Evolutionary conservation across 2,797 vertebrate species (phyloP), one percentile per base, ranked within the genome.

Genomic region (Oreortyx pictus): DNA sequence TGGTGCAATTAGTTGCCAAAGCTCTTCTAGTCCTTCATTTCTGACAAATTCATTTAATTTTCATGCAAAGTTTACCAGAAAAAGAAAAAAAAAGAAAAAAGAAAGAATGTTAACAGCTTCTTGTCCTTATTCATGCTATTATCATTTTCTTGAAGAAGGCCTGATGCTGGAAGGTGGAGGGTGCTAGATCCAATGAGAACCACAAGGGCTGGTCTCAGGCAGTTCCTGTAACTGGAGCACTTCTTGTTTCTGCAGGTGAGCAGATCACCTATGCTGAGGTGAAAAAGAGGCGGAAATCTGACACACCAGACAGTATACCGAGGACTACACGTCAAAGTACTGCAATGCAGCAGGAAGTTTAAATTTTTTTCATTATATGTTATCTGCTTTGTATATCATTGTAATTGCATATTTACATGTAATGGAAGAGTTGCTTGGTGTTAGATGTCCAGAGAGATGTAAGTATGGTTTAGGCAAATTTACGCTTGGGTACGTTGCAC

Each of bases 241-340:
- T 57, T 82, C 43, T 46, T 77, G 14, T 73, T 47, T 50, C 52
- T 60, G 10, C 60, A 96, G 94, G 41, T n/a, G 82, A 93, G 18
- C 2, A 54, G 47, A 2, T 5, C 33, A 74, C 68, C 2, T 87
- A 94, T 0, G 4, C 72, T 0, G 29, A 80, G 20, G 57, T 93
- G 39, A 92, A 89, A 13, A 7, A 56, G 61, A 44, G n/a, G 37
- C 0, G 27, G 50, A n/a, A 7, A 47, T 17, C 92, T 10, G 72
- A 76, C 35, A 66, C 17, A n/a, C 7, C 43, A 12, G 78, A 88
- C 17, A 73, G 75, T 47, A 50, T 52, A 25, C 5, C 76, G 18
- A 9, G 67, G 61, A 47, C 35, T 6, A 12, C 35, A 17, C 24
- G 12, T 4, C 39, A 41, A 89, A 88, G 94, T 95, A 91, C 1